Percentiles rank a stretch among this genome's conserved stretches.
These are phyloP conservation scores for Apogon talboti DNA, from an alignment of 2,797 vertebrate species.

Conservation along the genomic window DNA sequence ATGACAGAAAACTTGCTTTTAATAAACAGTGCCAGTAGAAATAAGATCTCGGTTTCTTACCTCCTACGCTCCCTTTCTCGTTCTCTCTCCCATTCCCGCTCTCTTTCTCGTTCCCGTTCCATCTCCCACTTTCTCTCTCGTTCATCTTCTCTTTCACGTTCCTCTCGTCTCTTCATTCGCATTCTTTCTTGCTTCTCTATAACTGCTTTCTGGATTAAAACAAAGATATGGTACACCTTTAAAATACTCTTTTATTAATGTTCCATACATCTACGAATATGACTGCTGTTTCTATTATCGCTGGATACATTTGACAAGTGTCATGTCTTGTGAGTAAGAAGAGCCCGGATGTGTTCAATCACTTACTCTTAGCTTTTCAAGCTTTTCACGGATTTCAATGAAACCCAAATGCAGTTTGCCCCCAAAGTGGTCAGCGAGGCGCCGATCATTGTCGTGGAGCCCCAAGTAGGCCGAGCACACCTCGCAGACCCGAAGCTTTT, in stretches of 20 bases:
- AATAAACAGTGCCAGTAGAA: not conserved
- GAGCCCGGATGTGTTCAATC: no score
- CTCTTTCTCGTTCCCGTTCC: conserved; percentile 88
- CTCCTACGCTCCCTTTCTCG: conserved; percentile 78
- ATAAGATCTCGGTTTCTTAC: conserved; percentile 45
- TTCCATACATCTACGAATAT: not conserved
- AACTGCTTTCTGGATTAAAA: conserved; percentile 89
- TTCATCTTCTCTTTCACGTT: conserved; percentile 84
- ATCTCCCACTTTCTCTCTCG: conserved; percentile 79
- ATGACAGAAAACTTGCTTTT: not conserved
- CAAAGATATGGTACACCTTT: not conserved
- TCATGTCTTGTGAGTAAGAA: no score
- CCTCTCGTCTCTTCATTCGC: conserved; percentile 91
- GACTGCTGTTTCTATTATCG: not conserved
- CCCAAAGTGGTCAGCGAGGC: conserved; percentile 97
- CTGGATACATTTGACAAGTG: no score
- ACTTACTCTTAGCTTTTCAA: conserved; percentile 93
- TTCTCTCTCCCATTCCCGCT: conserved; percentile 81
- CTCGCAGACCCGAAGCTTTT: conserved; percentile 97
- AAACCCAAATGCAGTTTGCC: conserved; percentile 98
- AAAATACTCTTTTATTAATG: not conserved
- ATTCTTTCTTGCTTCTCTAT: conserved; percentile 96
- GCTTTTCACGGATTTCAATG: conserved; percentile 98
- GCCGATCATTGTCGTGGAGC: conserved; percentile 97
- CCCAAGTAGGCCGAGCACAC: conserved; percentile 98